phyloP scores from a whole-genome alignment of 1,140 invertebrate species.

The Neodiprion virginianus region DNA sequence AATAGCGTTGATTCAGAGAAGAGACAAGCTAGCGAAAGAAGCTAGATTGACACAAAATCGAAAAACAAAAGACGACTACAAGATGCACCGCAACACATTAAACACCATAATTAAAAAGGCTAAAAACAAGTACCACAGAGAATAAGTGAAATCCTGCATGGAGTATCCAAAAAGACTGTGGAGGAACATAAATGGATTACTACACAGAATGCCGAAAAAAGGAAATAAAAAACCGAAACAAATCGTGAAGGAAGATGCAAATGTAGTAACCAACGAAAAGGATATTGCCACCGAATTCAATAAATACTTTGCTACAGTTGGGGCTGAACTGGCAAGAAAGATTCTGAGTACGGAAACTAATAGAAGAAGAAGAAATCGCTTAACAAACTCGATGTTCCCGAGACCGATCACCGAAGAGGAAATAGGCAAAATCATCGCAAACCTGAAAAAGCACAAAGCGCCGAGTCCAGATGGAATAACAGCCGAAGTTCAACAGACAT shows the following conservation, averaged over 20 bases:
- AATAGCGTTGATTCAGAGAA: background rate
- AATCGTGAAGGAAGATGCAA: background rate
- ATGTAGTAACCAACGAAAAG: background rate
- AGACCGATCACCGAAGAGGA: background rate
- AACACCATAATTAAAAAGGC: background rate
- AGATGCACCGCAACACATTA: background rate
- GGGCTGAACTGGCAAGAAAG: background rate
- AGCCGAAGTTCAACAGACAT: background rate
- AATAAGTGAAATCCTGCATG: background rate
- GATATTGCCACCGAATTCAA: background rate
- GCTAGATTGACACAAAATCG: background rate
- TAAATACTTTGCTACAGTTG: background rate
- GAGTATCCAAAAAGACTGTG: background rate
- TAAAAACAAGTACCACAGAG: background rate
- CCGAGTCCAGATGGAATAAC: background rate
- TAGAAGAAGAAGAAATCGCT: background rate
- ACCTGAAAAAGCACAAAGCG: background rate
- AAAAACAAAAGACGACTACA: background rate
- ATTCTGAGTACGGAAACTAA: background rate
- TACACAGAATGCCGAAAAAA: background rate
- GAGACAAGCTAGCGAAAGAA: constrained; percentile 2
- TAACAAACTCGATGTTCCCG: background rate
- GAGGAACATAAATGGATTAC: background rate
- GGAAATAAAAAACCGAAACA: background rate
- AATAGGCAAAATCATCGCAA: background rate